Conservation (phyloP, 2,113 vertebrate species). For the Onychostruthus taczanowskii region DNA sequence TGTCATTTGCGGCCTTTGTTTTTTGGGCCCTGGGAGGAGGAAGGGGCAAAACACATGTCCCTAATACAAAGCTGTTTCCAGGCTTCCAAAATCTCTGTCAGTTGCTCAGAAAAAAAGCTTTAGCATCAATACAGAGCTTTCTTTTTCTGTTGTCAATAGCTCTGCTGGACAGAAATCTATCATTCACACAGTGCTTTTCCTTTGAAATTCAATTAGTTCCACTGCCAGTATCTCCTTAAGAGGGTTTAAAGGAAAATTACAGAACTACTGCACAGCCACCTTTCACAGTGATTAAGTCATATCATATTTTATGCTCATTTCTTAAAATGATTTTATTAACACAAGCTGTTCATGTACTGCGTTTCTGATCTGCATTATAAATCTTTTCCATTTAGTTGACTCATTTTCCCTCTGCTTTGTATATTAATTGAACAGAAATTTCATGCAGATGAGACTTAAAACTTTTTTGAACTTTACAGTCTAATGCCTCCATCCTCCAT, state of each 20-base stretch:
- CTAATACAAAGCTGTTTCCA: constrained; percentile 30
- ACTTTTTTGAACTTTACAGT: neutral
- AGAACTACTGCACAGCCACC: constrained; percentile 18
- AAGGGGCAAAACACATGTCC: neutral
- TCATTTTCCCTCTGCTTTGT: neutral
- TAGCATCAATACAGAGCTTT: constrained; percentile 43
- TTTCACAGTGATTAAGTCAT: constrained; percentile 48
- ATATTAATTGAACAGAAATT: neutral
- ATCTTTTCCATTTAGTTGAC: constrained; percentile 1
- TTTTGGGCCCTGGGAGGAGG: neutral
- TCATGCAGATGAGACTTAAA: neutral
- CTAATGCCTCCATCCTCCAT: neutral
- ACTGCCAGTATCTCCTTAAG: constrained; percentile 36
- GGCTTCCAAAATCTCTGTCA: constrained; percentile 46
- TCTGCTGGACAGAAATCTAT: constrained; percentile 66
- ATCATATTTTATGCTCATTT: constrained; percentile 55
- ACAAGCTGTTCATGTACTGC: constrained; percentile 26
- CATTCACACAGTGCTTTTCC: constrained; percentile 20
- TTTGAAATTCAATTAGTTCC: constrained; percentile 67
- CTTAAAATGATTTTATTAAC: constrained; percentile 52
- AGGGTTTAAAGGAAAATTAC: constrained; percentile 17
- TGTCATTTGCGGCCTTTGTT: constrained; percentile 43
- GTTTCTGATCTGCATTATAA: constrained; percentile 35
- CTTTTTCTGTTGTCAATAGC: constrained; percentile 44
- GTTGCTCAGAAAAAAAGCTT: constrained; percentile 13